These are phyloP conservation scores for Benitochromis conjunctus DNA, from an alignment of 2,113 vertebrate species.

Conservation along the genomic window DNA sequence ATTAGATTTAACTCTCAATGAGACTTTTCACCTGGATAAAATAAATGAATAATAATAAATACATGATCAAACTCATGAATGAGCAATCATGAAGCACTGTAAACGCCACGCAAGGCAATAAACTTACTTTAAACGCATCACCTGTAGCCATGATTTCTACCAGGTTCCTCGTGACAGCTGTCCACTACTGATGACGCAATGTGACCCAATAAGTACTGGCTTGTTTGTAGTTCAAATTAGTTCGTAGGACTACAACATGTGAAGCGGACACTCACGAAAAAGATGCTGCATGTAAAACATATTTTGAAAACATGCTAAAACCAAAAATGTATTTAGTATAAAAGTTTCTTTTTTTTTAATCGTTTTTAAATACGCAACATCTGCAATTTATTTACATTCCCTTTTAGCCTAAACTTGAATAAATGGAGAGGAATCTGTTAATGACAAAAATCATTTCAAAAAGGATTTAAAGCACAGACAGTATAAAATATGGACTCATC, in stretches of 20 bases:
- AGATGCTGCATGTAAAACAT: not conserved
- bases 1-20: not conserved
- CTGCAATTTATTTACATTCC: not conserved
- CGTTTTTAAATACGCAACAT: not conserved
- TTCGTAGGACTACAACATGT: not conserved
- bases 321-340: not conserved
- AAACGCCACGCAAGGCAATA: not conserved
- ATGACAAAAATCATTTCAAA: rapidly evolving
- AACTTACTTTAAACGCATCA: conserved; percentile 57
- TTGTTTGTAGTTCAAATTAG: not conserved
- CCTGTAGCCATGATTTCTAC: conserved; percentile 44
- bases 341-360: not conserved
- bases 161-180: not conserved
- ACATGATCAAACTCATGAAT: not conserved
- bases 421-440: rapidly evolving
- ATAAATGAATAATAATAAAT: not conserved
- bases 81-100: not conserved
- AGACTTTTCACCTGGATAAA: not conserved
- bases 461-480: not conserved
- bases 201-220: rapidly evolving
- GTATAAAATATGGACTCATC: not conserved
- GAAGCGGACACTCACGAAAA: not conserved
- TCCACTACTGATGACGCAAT: conserved; percentile 31
- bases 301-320: not conserved
- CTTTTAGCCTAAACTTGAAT: not conserved